phyloP scores from a whole-genome alignment of 2,113 vertebrate genomes.

The Phylloscopus trochilus region DNA sequence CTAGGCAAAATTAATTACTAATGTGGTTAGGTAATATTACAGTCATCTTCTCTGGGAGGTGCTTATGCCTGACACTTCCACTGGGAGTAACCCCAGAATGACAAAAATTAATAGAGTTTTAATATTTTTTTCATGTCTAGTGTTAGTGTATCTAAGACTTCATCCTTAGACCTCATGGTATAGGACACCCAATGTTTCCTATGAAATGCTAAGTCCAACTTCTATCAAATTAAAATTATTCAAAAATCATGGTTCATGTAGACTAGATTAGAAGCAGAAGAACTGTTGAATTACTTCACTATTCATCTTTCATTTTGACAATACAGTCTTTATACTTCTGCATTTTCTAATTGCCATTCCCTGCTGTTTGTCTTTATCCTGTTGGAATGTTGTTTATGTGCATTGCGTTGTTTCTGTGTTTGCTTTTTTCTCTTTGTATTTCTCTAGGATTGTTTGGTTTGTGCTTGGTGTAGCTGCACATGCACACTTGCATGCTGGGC shows the following conservation, averaged over 20 bases:
- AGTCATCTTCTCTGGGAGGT: not conserved
- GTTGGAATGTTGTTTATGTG: not conserved
- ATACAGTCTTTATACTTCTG: not conserved
- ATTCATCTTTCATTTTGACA: not conserved
- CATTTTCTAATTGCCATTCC: not conserved
- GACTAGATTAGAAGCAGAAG: not conserved
- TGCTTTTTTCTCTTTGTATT: not conserved
- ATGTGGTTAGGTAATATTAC: not conserved
- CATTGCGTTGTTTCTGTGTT: not conserved
- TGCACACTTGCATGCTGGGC: slow-evolving; percentile 44
- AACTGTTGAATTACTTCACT: not conserved
- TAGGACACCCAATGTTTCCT: not conserved
- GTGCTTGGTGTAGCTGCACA: not conserved
- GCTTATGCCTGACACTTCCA: not conserved
- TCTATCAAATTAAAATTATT: not conserved
- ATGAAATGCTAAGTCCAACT: not conserved
- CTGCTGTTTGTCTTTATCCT: not conserved
- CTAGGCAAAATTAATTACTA: not conserved
- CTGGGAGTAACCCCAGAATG: not conserved
- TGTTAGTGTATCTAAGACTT: not conserved
- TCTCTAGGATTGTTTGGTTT: not conserved
- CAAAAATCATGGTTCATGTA: not conserved
- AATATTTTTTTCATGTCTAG: not conserved
- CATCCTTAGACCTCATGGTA: not conserved
- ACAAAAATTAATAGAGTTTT: not conserved